Evolutionary conservation across 2,113 vertebrate genomes (phyloP).

Genomic region (Oreochromis spilurus): DNA sequence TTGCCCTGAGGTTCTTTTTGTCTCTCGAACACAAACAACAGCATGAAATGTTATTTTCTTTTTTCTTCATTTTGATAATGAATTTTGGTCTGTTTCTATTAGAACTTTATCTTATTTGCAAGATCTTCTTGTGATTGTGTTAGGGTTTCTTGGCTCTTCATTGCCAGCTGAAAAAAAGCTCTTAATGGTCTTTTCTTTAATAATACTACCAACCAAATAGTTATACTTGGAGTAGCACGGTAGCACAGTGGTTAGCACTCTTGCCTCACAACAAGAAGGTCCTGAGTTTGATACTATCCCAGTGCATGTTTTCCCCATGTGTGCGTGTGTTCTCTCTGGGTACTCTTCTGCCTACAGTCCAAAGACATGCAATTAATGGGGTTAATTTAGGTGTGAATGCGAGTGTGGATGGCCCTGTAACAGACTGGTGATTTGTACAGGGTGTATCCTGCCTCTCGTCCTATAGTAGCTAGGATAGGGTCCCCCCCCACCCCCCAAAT

Average conservation of each 20-base stretch:
- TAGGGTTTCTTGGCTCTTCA: not conserved
- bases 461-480: not conserved
- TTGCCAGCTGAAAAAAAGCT: not conserved
- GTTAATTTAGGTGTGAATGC: not conserved
- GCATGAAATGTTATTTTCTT: not conserved
- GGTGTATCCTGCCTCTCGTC: not conserved
- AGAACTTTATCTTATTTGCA: not conserved
- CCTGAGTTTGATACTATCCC: not conserved
- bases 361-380: not conserved
- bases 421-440: not conserved
- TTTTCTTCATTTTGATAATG: not conserved
- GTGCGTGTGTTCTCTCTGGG: not conserved
- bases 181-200: not conserved
- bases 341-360: not conserved
- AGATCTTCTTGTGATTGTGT: not conserved
- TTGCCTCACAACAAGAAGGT: not conserved
- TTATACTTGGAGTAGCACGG: not conserved
- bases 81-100: not conserved
- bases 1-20: not conserved
- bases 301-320: not conserved
- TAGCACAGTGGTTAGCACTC: not conserved
- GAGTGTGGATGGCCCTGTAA: not conserved
- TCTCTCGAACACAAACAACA: not conserved
- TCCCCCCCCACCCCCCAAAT: not conserved
- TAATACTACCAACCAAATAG: not conserved